phyloP scores from a whole-genome alignment of 2,797 vertebrate genomes.

The Peromyscus nudipes region DNA sequence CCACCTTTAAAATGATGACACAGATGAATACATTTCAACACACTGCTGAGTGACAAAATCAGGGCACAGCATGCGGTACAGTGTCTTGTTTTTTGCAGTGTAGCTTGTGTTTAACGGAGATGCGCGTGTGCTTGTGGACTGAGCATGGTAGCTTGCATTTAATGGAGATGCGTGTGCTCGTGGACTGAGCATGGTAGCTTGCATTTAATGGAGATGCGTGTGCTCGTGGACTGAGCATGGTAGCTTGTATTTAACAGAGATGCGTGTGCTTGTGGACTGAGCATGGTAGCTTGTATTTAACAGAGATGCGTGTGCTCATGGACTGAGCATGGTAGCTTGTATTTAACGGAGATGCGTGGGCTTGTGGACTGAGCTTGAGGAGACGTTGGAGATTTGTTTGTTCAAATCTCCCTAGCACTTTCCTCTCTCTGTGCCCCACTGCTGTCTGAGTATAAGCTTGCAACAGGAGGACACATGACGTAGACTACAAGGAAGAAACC shows the following conservation, averaged over 20 bases:
- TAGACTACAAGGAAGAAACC: background rate
- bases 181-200: too few relatives aligned
- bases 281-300: too few relatives aligned
- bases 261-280: too few relatives aligned
- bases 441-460: background rate
- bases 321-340: background rate
- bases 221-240: background rate
- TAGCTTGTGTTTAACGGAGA: too few relatives aligned
- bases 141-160: too few relatives aligned
- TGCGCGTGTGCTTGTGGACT: too few relatives aligned
- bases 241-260: too few relatives aligned
- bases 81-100: background rate
- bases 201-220: background rate
- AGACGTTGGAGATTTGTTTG: background rate
- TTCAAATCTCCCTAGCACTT: background rate
- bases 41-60: constrained; percentile 53
- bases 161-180: too few relatives aligned
- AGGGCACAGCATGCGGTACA: background rate
- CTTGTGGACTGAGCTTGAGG: background rate
- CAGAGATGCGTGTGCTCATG: too few relatives aligned
- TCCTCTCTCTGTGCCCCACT: background rate
- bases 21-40: constrained; percentile 22
- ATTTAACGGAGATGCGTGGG: background rate
- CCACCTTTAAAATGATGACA: constrained; percentile 54
- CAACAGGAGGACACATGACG: background rate